Conservation (phyloP, 2,888 invertebrate species). For the Syrista parreyssii region DNA sequence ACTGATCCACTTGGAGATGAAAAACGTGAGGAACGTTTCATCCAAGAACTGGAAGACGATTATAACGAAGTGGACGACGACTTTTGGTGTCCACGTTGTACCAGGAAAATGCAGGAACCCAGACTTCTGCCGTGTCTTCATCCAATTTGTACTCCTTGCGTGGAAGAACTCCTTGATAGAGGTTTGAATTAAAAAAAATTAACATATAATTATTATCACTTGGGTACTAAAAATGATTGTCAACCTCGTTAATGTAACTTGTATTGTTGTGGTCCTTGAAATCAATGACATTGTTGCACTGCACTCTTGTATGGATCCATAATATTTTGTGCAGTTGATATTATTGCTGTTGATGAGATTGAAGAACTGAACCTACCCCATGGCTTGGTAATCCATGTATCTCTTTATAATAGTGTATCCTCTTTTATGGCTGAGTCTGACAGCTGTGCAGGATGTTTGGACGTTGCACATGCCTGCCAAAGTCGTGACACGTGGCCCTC, state of each 20-base stretch:
- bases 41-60: not conserved
- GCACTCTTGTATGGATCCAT: not conserved
- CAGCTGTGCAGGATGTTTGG: not conserved
- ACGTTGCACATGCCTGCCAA: not conserved
- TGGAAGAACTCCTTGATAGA: constrained; percentile 36
- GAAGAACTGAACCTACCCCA: not conserved
- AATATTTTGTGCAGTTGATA: not conserved
- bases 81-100: constrained; percentile 53
- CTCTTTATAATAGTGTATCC: not conserved
- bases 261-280: not conserved
- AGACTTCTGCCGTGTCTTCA: constrained; percentile 57
- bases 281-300: not conserved
- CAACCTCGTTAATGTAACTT: not conserved
- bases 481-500: not conserved
- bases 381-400: not conserved
- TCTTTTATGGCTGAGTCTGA: not conserved
- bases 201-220: not conserved
- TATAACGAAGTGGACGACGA: constrained; percentile 21
- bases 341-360: not conserved
- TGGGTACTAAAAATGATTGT: not conserved
- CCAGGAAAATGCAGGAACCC: constrained; percentile 55
- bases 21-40: not conserved
- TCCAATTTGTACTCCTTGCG: constrained; percentile 54
- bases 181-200: not conserved
- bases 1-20: not conserved